Evolutionary conservation across 2,113 vertebrate genomes (phyloP).

Genomic region (Antechinus flavipes): DNA sequence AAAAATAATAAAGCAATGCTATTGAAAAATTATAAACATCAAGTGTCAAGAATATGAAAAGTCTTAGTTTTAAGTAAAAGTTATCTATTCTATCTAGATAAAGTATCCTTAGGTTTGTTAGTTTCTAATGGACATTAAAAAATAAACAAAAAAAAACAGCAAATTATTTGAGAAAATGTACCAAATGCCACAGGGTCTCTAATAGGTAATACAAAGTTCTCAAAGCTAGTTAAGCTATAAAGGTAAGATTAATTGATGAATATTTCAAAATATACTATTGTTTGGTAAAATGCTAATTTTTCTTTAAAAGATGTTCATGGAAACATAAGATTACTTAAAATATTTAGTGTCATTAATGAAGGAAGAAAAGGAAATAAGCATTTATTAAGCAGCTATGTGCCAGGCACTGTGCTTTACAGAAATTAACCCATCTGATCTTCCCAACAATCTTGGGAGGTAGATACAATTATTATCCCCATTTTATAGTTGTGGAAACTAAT

Average conservation of each 20-base stretch:
- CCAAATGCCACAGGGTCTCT: background rate
- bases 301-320: constrained; percentile 35
- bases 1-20: background rate
- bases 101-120: background rate
- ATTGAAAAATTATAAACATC: background rate
- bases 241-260: constrained; percentile 49
- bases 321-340: constrained; percentile 24
- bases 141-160: background rate
- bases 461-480: background rate
- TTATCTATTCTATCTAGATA: background rate
- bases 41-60: background rate
- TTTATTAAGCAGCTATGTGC: background rate
- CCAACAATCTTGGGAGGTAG: background rate
- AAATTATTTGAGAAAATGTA: background rate
- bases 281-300: constrained; percentile 16
- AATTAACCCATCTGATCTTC: background rate
- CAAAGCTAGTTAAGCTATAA: constrained; percentile 47
- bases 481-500: background rate
- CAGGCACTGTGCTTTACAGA: background rate
- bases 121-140: background rate
- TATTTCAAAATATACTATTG: constrained; percentile 36
- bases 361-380: background rate
- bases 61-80: background rate
- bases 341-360: background rate
- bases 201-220: constrained; percentile 1